Evolutionary conservation across 2,113 vertebrate species (phyloP).

Genomic region (Podarcis cretensis): DNA sequence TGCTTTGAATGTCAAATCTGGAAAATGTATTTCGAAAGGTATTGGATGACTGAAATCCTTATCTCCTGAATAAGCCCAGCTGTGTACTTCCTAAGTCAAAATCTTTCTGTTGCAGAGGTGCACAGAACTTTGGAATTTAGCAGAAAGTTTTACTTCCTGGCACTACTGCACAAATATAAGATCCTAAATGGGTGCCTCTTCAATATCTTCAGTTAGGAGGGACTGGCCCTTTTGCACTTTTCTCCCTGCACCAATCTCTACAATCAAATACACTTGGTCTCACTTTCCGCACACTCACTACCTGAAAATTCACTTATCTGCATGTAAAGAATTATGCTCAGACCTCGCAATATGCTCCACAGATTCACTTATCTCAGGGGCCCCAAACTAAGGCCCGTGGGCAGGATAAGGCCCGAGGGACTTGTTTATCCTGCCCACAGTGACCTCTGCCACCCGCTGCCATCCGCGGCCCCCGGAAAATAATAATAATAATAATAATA

Average conservation of each 20-base stretch:
- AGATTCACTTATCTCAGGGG: too few species aligned
- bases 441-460: too few species aligned
- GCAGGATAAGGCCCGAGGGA: too few species aligned
- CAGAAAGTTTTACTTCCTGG: neutral
- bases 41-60: neutral
- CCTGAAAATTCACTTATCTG: too few species aligned
- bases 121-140: neutral
- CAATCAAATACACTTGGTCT: too few species aligned
- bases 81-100: neutral
- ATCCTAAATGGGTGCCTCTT: neutral
- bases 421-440: too few species aligned
- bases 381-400: too few species aligned
- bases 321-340: too few species aligned
- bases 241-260: neutral
- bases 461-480: too few species aligned
- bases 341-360: too few species aligned
- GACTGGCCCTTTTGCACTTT: neutral
- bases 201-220: neutral
- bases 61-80: neutral
- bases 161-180: neutral
- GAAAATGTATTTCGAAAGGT: neutral
- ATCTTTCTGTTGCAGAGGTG: neutral
- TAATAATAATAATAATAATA: too few species aligned
- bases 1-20: neutral
- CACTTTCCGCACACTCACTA: too few species aligned